These are phyloP conservation scores for Sternotherus odoratus DNA, from an alignment of 2,797 vertebrate species.

Conservation along the genomic window DNA sequence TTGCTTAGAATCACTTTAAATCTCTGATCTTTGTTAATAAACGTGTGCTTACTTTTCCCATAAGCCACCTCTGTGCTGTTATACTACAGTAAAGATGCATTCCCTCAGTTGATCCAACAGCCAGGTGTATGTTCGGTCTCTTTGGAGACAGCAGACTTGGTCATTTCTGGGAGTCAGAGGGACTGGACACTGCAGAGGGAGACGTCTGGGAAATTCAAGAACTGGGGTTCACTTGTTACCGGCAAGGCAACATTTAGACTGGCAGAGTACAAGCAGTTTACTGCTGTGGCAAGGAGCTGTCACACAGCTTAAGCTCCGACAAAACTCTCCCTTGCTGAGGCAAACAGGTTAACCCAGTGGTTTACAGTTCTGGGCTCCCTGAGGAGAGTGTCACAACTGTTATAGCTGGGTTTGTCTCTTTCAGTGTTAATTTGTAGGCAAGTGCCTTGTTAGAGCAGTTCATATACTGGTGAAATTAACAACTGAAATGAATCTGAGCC, in stretches of 20 bases:
- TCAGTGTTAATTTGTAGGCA: accelerated
- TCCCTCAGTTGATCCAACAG: background rate
- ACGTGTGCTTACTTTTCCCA: background rate
- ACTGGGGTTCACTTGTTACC: background rate
- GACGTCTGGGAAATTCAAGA: background rate
- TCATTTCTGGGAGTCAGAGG: background rate
- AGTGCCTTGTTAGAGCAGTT: background rate
- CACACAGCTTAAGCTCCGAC: background rate
- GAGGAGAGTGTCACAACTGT: background rate
- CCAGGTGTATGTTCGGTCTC: background rate
- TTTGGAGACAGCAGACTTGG: background rate
- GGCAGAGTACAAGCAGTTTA: background rate
- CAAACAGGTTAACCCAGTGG: background rate
- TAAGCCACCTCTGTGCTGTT: background rate
- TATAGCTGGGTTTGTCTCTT: background rate
- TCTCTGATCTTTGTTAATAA: too few relatives aligned
- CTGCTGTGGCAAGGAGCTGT: background rate
- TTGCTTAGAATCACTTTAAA: background rate
- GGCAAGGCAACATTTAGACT: background rate
- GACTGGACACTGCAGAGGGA: background rate
- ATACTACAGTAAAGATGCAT: background rate
- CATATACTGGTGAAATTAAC: background rate
- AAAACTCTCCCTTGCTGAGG: background rate
- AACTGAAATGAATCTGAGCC: background rate
- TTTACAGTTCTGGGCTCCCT: background rate